phyloP scores from a whole-genome alignment of 2,797 vertebrate genomes.

The Eremophila alpestris region DNA sequence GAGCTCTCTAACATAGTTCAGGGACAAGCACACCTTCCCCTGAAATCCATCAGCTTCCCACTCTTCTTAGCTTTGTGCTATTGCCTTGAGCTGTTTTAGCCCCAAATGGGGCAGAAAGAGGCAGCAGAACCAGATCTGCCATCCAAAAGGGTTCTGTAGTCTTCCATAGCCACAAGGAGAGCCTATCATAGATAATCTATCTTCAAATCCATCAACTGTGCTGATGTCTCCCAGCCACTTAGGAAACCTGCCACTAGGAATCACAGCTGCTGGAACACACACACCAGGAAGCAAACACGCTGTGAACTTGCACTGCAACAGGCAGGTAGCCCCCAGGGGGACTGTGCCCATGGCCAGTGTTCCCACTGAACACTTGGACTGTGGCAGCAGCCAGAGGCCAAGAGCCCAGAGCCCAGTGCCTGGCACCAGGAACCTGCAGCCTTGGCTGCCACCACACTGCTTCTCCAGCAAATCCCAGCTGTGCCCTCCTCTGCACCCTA shows the following conservation, averaged over 20 bases:
- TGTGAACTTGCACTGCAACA: neutral
- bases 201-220: neutral
- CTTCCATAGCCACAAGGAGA: neutral
- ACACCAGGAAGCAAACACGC: neutral
- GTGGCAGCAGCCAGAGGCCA: neutral
- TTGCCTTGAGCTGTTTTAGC: neutral
- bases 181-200: neutral
- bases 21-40: neutral
- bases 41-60: neutral
- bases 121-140: neutral
- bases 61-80: neutral
- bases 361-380: neutral
- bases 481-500: neutral
- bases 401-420: neutral
- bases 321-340: accelerated
- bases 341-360: neutral
- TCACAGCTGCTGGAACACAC: neutral
- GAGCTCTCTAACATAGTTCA: neutral
- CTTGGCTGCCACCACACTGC: neutral
- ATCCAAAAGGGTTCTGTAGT: neutral
- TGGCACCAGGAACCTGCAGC: accelerated
- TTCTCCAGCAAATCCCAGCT: neutral
- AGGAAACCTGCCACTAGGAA: neutral
- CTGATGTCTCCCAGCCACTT: neutral
- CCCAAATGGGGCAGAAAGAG: neutral